Evolutionary conservation across 2,113 vertebrate genomes (phyloP), one percentile per base, ranked within the genome.

Genomic region (Barbus barbus): DNA sequence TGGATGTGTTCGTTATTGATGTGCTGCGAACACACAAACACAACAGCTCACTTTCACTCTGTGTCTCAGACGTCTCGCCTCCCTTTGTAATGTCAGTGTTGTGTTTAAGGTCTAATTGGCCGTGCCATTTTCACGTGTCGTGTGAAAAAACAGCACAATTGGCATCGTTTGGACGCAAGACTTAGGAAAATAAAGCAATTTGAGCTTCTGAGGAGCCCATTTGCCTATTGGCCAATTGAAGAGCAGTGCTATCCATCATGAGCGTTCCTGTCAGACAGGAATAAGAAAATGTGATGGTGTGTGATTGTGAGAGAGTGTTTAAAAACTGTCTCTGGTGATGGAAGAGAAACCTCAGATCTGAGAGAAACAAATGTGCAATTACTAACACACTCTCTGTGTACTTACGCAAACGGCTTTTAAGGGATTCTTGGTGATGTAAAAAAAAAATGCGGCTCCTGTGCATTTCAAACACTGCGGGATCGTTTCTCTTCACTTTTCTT

Each of bases 1-100:
- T 99, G 98, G 93, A 99, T 99, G 94, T 99, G 98, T 82, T 99
- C 97, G 0, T 97, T 99, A 93, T 99, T 99, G 93, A 99, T 99
- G 91, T 99, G 98, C 98, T 99, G 90, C 33, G 67, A 14, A 85
- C 85, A 87, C 85, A 88, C 81, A 85, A 53, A 82, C 82, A 85
- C 85, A 88, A 60, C 3, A 51, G 33, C 69, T 69, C 73, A 82
- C 63, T 81, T 83, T 83, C 13, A 20, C 67, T 80, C 20, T 33
- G 44, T 69, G 26, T 82, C 83, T 63, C 4, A 51, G 72, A 48
- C 14, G 78, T 63, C 60, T 41, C 28, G 11, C 48, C 51, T 48
- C 61, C 38, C 72, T 81, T 87, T 81, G 58, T 84, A 84, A 87
- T 72, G 72, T 72, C 82, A 86, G 26, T 44, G 38, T 46, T 3